Conservation (phyloP, 2,113 vertebrate species). For the Platichthys stellatus region DNA sequence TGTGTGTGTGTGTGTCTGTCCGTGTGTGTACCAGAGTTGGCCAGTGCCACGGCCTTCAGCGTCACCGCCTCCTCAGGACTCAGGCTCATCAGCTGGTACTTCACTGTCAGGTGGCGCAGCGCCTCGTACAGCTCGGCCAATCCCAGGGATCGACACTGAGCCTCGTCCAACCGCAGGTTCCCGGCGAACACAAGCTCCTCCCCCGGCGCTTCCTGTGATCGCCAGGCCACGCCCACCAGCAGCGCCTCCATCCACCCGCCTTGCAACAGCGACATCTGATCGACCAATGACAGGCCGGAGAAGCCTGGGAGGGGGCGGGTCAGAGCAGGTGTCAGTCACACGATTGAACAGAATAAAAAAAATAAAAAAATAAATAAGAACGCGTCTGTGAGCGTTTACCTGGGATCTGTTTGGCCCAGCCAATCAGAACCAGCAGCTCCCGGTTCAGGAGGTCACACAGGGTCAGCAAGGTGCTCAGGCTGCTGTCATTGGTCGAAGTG, state of each 20-base stretch:
- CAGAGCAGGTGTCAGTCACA: not conserved
- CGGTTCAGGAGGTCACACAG: conserved; percentile 85
- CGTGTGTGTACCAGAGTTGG: conserved; percentile 76
- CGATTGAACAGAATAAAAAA: not conserved
- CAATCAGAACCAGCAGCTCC: conserved; percentile 82
- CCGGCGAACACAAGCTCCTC: conserved; percentile 76
- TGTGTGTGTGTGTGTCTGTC: not conserved
- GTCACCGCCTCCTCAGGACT: conserved; percentile 74
- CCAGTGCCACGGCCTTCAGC: conserved; percentile 79
- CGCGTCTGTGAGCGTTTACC: conserved; percentile 59
- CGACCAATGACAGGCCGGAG: conserved; percentile 74
- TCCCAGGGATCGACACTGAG: conserved; percentile 64
- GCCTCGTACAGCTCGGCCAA: conserved; percentile 74
- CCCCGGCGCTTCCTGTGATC: conserved; percentile 51
- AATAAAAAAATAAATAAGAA: too few relatives aligned
- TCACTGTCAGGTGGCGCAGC: conserved; percentile 72
- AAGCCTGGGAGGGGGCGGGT: conserved; percentile 69
- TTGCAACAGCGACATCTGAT: conserved; percentile 82
- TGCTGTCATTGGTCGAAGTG: conserved; percentile 68
- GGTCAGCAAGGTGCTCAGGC: conserved; percentile 78
- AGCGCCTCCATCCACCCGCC: conserved; percentile 83
- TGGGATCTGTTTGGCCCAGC: conserved; percentile 85
- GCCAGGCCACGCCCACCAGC: conserved; percentile 78
- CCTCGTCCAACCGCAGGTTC: conserved; percentile 71
- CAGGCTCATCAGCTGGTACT: conserved; percentile 73